Evolutionary conservation across 2,113 vertebrate genomes (phyloP), one percentile per base, ranked within the genome.

Genomic region (Mohoua ochrocephala): DNA sequence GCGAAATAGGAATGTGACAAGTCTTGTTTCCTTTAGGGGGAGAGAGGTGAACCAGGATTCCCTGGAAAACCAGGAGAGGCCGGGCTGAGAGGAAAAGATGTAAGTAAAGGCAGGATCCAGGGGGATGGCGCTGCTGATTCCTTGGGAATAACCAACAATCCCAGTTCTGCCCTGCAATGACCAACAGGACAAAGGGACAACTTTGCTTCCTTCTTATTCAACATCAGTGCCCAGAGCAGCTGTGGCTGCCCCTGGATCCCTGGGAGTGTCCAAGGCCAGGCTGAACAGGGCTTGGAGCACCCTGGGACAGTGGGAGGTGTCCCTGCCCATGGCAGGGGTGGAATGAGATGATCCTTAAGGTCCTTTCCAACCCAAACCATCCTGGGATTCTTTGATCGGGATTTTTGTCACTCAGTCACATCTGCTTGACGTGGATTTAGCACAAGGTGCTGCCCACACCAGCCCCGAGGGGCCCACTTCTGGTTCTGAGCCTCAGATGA

Each of bases 81-180:
- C 15, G 98, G 99, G 97, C 98, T 99, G 98, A 99, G 98, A 98
- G 99, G 99, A 99, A 98, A 99, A 98, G 99, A 99, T 98, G 99
- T 99, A 98, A 99, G 99, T 99, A 98, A 98, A 98, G 98, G 95
- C 73, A 85, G 54, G 56, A 47, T 53, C 35, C 56, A 16, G 31
- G 41, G 59, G 56, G 17, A 44, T 41, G 70, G 35, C 56, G n/a
- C 2, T 27, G 74, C 71, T n/a, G 52, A 23, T 23, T 39, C 63
- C 70, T 30, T 2, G 22, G 52, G 31, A 27, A 24, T 49, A 22
- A 14, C 17, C 30, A 41, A 35, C 45, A 56, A 4, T 7, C 10
- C 57, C 47, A 31, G 23, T 21, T 37, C 8, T 9, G 11, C 9
- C 70, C 26, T 68, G 57, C 33, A 30, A 2, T 15, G 33, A 12